Evolutionary conservation across 2,797 vertebrate species (phyloP), one percentile per base, ranked within the genome.

Genomic region (Sardinella longiceps): DNA sequence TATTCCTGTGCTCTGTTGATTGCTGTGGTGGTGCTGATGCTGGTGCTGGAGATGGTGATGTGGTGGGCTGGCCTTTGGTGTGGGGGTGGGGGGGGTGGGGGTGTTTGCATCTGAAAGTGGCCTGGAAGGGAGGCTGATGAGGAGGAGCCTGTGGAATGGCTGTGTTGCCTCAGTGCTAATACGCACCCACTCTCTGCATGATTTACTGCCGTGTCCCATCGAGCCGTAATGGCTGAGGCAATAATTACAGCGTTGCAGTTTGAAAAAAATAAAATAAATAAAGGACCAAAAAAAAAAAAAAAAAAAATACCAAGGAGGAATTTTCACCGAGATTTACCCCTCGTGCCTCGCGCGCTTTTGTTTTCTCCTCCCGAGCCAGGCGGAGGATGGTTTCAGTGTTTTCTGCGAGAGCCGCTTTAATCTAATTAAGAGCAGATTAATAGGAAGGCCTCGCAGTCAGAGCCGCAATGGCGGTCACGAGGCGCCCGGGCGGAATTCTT

Each of bases 341-440:
- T 85, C 88, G 92, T 89, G 86, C 83, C 86, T 88, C 85, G 88
- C 86, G n/a, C 81, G 70, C 91, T 39, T 85, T 91, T 93, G 91
- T 92, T 92, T 90, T 86, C 90, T 88, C 90, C 86, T 45, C 88
- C 90, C 0, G 70, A 89, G 88, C 89, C 88, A 86, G 84, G 89
- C 88, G 89, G 88, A 50, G 51, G 50, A 39, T 39, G 33, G 87
- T 90, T 91, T 88, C 87, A 86, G 86, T 92, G 90, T 91, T 86
- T 91, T 91, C 84, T 39, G 4, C 81, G 33, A 3, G 85, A 60
- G 87, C 86, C n/a, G 81, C 89, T 92, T 91, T 91, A 90, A 93
- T 93, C 88, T 92, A 92, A 93, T 92, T 93, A 92, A 91, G 90
- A 91, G 85, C 90, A 90, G 90, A 94, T 92, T 92, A 93, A 93